These are phyloP conservation scores for Nycteola revayana DNA, from an alignment of 2,888 invertebrate genomes.

Conservation along the genomic window DNA sequence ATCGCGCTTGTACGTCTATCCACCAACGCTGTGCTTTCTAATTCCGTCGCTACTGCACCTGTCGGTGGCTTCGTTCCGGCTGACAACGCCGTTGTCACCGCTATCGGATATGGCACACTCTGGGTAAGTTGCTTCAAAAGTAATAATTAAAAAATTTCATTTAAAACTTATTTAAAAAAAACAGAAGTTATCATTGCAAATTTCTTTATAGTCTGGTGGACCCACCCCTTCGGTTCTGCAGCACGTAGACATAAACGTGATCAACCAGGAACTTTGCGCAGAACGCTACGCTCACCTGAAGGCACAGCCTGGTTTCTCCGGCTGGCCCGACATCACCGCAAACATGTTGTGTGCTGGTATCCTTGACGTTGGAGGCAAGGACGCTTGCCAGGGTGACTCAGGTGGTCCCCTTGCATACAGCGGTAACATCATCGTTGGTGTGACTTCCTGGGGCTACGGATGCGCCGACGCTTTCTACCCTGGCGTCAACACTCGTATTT, in stretches of 20 bases:
- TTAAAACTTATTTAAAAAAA: too few species aligned
- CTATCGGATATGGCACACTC: conserved; percentile 48
- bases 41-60: not conserved
- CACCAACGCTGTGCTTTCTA: not conserved
- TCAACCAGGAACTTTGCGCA: conserved; percentile 42
- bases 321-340: conserved; percentile 30
- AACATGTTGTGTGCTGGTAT: conserved; percentile 54
- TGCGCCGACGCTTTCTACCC: conserved; percentile 71
- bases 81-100: conserved; percentile 8
- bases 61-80: conserved; percentile 4
- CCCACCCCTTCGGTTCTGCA: conserved; percentile 5
- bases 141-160: too few species aligned
- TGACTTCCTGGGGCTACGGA: conserved; percentile 73
- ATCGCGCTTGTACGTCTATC: not conserved
- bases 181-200: conserved; percentile 1
- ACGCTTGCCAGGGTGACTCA: conserved; percentile 75
- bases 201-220: conserved; percentile 2
- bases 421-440: conserved; percentile 57
- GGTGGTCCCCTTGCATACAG: conserved; percentile 71
- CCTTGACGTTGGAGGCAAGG: conserved; percentile 41
- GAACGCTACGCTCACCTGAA: conserved; percentile 39
- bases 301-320: conserved; percentile 14
- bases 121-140: conserved; percentile 22
- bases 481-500: conserved; percentile 73
- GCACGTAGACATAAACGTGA: conserved; percentile 36